Conservation (phyloP, 1,140 invertebrate species). For the Drosophila jambulina region DNA sequence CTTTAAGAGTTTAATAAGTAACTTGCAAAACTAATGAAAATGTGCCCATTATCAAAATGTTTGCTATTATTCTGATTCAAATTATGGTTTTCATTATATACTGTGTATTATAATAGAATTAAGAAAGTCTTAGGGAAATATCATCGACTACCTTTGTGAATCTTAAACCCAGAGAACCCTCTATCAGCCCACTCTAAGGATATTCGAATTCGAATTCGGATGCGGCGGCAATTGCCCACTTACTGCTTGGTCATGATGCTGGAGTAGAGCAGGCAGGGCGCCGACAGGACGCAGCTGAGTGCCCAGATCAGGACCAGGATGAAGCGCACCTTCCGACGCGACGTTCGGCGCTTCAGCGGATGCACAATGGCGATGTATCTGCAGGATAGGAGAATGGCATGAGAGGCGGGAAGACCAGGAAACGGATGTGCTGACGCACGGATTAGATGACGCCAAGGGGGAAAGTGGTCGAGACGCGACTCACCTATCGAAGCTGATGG, state of each 20-base stretch:
- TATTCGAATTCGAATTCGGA: neutral
- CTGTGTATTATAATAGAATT: neutral
- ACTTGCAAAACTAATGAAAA: neutral
- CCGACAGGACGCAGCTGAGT: slow-evolving; percentile 90
- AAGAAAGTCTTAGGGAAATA: neutral
- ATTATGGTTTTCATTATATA: neutral
- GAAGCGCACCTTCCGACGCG: slow-evolving; percentile 90
- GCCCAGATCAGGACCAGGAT: slow-evolving; percentile 94
- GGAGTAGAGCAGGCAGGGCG: slow-evolving; percentile 94
- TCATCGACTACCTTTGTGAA: no score
- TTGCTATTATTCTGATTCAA: neutral
- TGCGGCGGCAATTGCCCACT: slow-evolving; percentile 63
- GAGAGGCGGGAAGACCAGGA: slow-evolving; percentile 2
- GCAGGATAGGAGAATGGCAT: slow-evolving; percentile 61
- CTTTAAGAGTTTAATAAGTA: neutral
- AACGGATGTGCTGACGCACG: slow-evolving; percentile 41
- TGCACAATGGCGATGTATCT: slow-evolving; percentile 97
- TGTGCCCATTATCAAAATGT: neutral
- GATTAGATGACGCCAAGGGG: slow-evolving; percentile 17
- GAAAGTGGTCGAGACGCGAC: slow-evolving; percentile 41
- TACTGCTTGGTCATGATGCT: slow-evolving; percentile 91
- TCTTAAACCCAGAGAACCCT: neutral
- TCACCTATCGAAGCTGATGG: slow-evolving; percentile 93
- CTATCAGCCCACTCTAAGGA: no score
- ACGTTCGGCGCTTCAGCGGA: slow-evolving; percentile 94